phyloP scores from a whole-genome alignment of 1,140 invertebrate genomes.

The Cydia amplana region DNA sequence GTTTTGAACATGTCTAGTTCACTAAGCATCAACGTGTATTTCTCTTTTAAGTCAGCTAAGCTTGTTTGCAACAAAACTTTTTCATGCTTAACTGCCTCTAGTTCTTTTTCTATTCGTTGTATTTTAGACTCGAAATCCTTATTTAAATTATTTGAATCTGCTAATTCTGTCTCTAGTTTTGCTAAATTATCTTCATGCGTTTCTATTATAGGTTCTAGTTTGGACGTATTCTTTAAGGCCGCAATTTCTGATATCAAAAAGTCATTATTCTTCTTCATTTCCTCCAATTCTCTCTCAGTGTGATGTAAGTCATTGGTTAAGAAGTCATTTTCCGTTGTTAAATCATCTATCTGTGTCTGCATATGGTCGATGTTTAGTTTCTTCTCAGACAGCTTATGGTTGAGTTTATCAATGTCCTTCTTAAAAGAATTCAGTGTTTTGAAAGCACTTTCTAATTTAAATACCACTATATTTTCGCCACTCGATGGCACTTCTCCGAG shows the following conservation, averaged over 20 bases:
- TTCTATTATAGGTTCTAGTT: slow-evolving; percentile 84
- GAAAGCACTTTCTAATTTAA: slow-evolving; percentile 68
- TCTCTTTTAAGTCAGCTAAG: slow-evolving; percentile 68
- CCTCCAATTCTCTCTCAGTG: slow-evolving; percentile 82
- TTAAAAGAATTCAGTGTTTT: slow-evolving; percentile 69
- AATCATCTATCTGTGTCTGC: slow-evolving; percentile 72
- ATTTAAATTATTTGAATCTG: slow-evolving; percentile 77
- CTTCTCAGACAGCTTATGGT: slow-evolving; percentile 69
- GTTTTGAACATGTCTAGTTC: slow-evolving; percentile 66
- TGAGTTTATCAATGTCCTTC: slow-evolving; percentile 67
- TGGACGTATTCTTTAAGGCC: slow-evolving; percentile 80
- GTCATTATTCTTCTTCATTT: slow-evolving; percentile 85
- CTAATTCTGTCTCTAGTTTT: slow-evolving; percentile 81
- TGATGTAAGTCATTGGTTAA: slow-evolving; percentile 81
- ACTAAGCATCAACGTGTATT: slow-evolving; percentile 74
- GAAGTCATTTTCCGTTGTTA: slow-evolving; percentile 80
- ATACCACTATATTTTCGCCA: slow-evolving; percentile 62
- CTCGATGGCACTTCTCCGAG: slow-evolving; percentile 67
- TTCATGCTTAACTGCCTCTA: slow-evolving; percentile 66
- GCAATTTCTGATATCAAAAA: slow-evolving; percentile 82
- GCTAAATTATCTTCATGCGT: slow-evolving; percentile 83
- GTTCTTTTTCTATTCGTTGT: slow-evolving; percentile 67
- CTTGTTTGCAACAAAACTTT: slow-evolving; percentile 69
- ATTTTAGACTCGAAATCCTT: slow-evolving; percentile 77
- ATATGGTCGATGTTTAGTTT: slow-evolving; percentile 63